Evolutionary conservation across 2,888 invertebrate species (phyloP).

Genomic region (Antheraea assamensis): DNA sequence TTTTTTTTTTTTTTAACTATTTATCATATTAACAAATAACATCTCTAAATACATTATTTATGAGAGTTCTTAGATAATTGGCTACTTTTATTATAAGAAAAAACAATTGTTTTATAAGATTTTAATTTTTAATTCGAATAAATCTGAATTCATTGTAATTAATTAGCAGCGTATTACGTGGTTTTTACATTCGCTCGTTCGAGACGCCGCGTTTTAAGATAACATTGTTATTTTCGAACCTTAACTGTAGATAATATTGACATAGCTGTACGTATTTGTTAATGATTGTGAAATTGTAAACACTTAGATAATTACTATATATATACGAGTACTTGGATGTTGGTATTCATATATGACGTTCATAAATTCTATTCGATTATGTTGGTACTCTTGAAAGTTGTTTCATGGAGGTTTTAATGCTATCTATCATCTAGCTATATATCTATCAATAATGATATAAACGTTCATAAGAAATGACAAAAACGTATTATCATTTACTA

Average conservation of each 20-base stretch:
- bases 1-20: too few relatives aligned
- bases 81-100: neutral
- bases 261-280: neutral
- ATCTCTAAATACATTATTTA: neutral
- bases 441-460: too few relatives aligned
- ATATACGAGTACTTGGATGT: too few relatives aligned
- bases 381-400: too few relatives aligned
- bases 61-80: neutral
- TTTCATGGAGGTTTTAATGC: too few relatives aligned
- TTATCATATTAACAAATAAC: too few relatives aligned
- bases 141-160: neutral
- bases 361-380: too few relatives aligned
- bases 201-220: neutral
- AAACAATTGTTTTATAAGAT: neutral
- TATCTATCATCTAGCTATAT: too few relatives aligned
- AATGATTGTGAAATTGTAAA: neutral
- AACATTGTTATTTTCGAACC: neutral
- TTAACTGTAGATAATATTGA: neutral
- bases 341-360: too few relatives aligned
- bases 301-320: too few relatives aligned
- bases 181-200: constrained; percentile 1
- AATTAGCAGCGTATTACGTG: neutral
- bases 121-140: neutral
- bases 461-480: too few relatives aligned
- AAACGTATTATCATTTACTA: too few relatives aligned